Conservation (phyloP, 2,113 vertebrate species). For the Epinephelus lanceolatus region DNA sequence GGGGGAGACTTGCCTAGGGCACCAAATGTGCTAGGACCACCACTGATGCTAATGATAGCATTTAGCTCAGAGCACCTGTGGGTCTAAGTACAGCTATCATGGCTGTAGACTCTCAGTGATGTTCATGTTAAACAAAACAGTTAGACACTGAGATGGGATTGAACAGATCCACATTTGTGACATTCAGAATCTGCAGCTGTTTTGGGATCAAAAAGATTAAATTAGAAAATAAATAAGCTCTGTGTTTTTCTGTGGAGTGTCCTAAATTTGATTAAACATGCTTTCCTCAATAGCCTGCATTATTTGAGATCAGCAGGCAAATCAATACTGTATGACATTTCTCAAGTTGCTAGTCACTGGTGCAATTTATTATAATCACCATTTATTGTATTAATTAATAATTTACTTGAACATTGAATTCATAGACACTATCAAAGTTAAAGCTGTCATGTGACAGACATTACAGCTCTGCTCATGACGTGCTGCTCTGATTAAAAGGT, state of each 20-base stretch:
- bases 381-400: conserved; percentile 12
- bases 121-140: too few relatives aligned
- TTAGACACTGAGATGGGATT: too few relatives aligned
- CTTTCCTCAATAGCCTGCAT: background rate
- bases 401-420: background rate
- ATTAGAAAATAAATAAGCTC: background rate
- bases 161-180: too few relatives aligned
- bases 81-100: background rate
- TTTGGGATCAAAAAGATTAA: background rate
- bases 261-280: background rate
- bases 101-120: background rate
- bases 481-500: conserved; percentile 9
- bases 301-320: background rate
- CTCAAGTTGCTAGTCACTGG: background rate
- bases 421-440: background rate
- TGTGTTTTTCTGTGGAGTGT: background rate
- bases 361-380: background rate
- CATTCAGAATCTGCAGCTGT: too few relatives aligned
- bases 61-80: background rate
- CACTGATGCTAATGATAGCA: background rate
- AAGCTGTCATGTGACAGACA: background rate
- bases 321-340: background rate
- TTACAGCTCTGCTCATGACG: background rate
- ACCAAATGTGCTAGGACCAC: too few relatives aligned
- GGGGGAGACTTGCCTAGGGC: too few relatives aligned